Base-by-base conservation (phyloP, 2,888 invertebrate genomes). In the Lacanobia oleracea region DNA sequence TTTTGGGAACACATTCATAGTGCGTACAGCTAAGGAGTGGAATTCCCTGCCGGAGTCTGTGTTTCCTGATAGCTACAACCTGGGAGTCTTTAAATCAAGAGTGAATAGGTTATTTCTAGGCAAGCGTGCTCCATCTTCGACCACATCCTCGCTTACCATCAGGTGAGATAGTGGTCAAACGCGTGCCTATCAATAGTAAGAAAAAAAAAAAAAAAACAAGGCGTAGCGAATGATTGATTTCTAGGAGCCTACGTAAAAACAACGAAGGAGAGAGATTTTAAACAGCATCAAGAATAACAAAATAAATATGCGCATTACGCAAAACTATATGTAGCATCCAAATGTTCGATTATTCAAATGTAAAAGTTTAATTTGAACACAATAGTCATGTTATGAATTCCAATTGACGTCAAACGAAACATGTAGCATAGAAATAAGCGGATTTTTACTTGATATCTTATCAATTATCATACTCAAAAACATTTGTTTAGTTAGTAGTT, bases 341-440 rank as follows among this genome's bases (percentile, higher is more conserved):
- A 54, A 62, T 48, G 48, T 37, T 43, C 14, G 68, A 76, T 66
- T 56, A 66, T 64, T 65, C 18, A 40, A 61, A 61, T 67, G 56
- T 18, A 40, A 48, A 33, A 59, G 43, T 53, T 33, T 64, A 64
- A 57, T 77, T 81, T 77, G 7, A 68, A 76, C 65, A 72, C 72
- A 66, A 81, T 71, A 54, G 53, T 51, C 4, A 76, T 21, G 59
- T 67, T 45, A 27, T 65, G 48, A 59, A 63, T 67, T 67, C 37
- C 21, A 57, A 79, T 59, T 69, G 69, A 83, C 75, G 75, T 66
- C 80, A 82, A 67, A 66, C 53, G 37, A 37, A 66, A 72, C 43
- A 64, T 63, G 12, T 53, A 76, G 45, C 51, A 48, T 56, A 8
- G 53, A 69, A 81, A 62, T 62, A 63, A 81, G 62, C 54, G 21